Conservation (phyloP, 1,140 invertebrate genomes). For the Apis dorsata region DNA sequence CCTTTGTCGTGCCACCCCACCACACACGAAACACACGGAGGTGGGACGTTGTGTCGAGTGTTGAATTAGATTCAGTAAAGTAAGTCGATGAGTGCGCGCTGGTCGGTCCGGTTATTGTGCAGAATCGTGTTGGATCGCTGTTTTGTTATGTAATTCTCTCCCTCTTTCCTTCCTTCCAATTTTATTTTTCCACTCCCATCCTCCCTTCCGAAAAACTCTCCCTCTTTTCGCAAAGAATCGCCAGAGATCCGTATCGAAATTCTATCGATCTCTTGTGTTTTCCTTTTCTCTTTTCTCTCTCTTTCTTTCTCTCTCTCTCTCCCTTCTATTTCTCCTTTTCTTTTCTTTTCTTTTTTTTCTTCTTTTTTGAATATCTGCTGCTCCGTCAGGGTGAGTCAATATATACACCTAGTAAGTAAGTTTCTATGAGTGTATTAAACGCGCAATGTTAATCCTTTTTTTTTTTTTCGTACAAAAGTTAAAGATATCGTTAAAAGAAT, state of each 20-base stretch:
- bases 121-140: constrained; percentile 33
- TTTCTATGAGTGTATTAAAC: no score
- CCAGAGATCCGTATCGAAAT: no score
- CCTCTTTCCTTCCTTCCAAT: neutral
- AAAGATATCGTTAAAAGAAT: no score
- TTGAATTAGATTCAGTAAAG: constrained; percentile 56
- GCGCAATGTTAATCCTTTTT: no score
- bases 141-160: constrained; percentile 48
- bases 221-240: no score
- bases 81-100: constrained; percentile 46
- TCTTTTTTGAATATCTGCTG: neutral
- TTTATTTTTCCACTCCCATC: no score
- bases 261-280: no score
- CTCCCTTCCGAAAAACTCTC: no score
- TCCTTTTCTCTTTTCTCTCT: neutral
- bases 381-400: no score
- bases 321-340: neutral
- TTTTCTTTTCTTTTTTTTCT: neutral
- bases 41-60: constrained; percentile 58
- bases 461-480: no score
- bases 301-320: neutral
- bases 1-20: constrained; percentile 31
- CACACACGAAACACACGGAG: constrained; percentile 38
- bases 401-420: no score
- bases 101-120: constrained; percentile 34